These are phyloP conservation scores for Spatulosminthurus flaviceps DNA, from an alignment of 2,888 invertebrate species.

Conservation along the genomic window DNA sequence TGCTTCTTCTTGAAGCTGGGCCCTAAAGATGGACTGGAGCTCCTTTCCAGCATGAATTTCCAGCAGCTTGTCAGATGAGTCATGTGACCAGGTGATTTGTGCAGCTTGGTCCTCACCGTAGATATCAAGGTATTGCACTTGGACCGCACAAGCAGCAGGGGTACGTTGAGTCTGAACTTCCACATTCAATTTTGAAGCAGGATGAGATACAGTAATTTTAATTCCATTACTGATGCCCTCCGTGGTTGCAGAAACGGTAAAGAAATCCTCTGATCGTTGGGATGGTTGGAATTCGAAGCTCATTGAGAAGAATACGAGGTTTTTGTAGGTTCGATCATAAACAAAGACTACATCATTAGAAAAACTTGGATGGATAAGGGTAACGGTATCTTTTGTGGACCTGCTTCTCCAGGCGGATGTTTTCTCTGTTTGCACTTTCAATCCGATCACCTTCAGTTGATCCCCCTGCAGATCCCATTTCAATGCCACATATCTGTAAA, in stretches of 20 bases:
- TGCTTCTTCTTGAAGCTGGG: conserved; percentile 11
- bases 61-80: not conserved
- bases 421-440: conserved; percentile 51
- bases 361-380: conserved; percentile 61
- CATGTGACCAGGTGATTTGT: conserved; percentile 19
- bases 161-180: conserved; percentile 20
- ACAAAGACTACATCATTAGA: conserved; percentile 58
- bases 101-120: conserved; percentile 35
- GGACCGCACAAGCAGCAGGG: conserved; percentile 38
- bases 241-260: conserved; percentile 43
- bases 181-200: conserved; percentile 53
- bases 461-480: conserved; percentile 64
- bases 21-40: not conserved
- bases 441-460: conserved; percentile 60
- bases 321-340: conserved; percentile 54
- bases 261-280: conserved; percentile 52
- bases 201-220: conserved; percentile 48
- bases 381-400: conserved; percentile 43
- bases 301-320: conserved; percentile 46
- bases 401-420: conserved; percentile 56
- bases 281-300: conserved; percentile 59
- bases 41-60: conserved; percentile 22
- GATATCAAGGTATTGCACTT: conserved; percentile 52
- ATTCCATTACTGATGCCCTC: conserved; percentile 26
- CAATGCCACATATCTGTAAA: conserved; percentile 52